A percentile compares a stretch with the other conserved stretches of the same genome.
Evolutionary conservation across 2,797 vertebrate genomes (phyloP).

Genomic region (Leptoclinus maculatus): DNA sequence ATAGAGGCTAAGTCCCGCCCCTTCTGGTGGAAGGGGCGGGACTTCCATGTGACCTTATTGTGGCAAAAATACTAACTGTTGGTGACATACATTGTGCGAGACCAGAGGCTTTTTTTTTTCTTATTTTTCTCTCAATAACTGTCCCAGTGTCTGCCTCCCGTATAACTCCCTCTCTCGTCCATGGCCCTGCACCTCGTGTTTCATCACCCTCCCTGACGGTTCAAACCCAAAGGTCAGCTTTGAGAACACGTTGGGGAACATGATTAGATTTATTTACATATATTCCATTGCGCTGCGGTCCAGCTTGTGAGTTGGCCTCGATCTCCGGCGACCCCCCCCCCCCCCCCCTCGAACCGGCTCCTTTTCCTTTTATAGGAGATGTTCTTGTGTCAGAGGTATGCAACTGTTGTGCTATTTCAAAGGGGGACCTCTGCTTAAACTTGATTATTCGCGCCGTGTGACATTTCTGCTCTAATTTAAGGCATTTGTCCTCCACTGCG

Average conservation of each 20-base stretch:
- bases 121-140: background rate
- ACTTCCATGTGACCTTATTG: no score
- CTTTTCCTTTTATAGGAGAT: conserved; percentile 53
- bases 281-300: conserved; percentile 48
- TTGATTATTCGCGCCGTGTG: conserved; percentile 24
- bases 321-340: background rate
- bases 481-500: background rate
- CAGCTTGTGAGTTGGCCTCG: conserved; percentile 31
- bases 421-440: background rate
- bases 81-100: no score
- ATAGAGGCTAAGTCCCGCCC: no score
- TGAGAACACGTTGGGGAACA: conserved; percentile 28
- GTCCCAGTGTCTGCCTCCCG: background rate
- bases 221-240: conserved; percentile 71
- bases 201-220: background rate
- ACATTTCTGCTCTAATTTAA: conserved; percentile 16
- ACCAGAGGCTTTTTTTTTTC: no score
- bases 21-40: no score
- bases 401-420: conserved; percentile 30
- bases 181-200: background rate
- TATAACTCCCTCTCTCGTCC: background rate
- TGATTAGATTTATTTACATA: conserved; percentile 74
- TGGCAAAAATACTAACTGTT: no score
- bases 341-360: background rate
- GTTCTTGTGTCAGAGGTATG: conserved; percentile 30